Evolutionary conservation across 2,113 vertebrate genomes (phyloP), one percentile per base, ranked within the genome.

Genomic region (Neogale vison): DNA sequence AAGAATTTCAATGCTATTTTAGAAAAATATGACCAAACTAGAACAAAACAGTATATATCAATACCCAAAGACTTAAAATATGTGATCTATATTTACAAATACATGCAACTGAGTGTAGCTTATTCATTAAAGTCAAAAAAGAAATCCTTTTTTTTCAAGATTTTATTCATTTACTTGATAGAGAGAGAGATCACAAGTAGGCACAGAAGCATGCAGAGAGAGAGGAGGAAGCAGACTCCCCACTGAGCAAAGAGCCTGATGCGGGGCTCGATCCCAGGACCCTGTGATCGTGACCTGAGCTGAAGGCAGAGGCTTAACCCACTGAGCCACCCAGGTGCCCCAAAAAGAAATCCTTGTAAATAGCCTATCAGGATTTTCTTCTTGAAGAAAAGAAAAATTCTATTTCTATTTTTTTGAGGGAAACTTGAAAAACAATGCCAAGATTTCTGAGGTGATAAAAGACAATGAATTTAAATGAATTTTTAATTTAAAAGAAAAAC

Each of bases 71-170:
- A 26, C 50, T 90, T 47, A 80, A 84, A 94, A 95, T 57, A 88
- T 20, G 67, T 42, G 23, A 24, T 12, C 23, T 4, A 57, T 29
- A 23, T 3, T 90, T 45, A 72, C 57, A 96, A 93, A 65, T 96
- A 89, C 84, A 87, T 57, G 20, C 15, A 92, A 34, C 15, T 85
- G 47, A 85, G 52, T 95, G 63, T 85, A 23, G 47, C 81, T 67
- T 76, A 26, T 42, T 88, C 45, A 83, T 59, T 93, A 95, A 80
- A 95, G 20, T 79, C 23, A 77, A 93, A 97, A 89, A 89, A 67
- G 39, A 72, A 88, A 84, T 14, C 24, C 45, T 47, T 83, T 52
- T 52, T 17, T 52, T 17, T 52, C 4, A 52, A 52, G 50, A 52
- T 52, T 50, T 50, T 50, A 50, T 50, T 52, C 15, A 52, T 52